Evolutionary conservation across 2,113 vertebrate species (phyloP), one percentile per base, ranked within the genome.

Genomic region (Misgurnus anguillicaudatus): DNA sequence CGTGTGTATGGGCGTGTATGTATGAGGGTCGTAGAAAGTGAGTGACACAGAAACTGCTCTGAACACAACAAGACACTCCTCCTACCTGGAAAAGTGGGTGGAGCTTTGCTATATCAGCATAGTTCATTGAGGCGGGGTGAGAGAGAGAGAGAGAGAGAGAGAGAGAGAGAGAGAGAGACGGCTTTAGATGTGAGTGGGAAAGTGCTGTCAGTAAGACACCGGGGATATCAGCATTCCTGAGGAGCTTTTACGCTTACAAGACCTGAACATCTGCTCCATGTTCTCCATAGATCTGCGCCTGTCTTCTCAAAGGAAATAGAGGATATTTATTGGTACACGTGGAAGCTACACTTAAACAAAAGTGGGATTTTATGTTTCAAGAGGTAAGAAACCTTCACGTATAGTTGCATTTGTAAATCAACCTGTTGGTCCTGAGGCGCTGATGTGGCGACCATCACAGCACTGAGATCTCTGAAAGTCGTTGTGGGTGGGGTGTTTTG

Each of bases 181-280:
- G 73, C 66, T 79, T 86, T 80, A 85, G 80, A 75, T 60, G 71
- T 70, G 48, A 75, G 77, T 69, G 66, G 57, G 61, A 74, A 31
- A 75, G 75, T 80, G 82, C 88, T 83, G 68, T 88, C 87, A 86
- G 83, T 88, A 85, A 86, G 84, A 38, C 11, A 79, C 82, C 68
- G 84, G 89, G 86, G 82, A 89, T 88, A 88, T 87, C 86, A 85
- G 83, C 90, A 90, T 92, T 92, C 91, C 88, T 85, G 74, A 88
- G 84, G 14, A 60, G 58, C 39, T 21, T 36, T 74, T 41, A 61
- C 66, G 9, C 66, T 9, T 21, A 17, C 16, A 36, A 21, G 41
- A 67, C 24, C 69, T 17, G 17, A 16, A 19, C 31, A 13, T 41
- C 51, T 41, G 17, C 11, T 10, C 39, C 69, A 14, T 5, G 0